A percentile compares a stretch with the other conserved stretches of the same genome.
phyloP scores from a whole-genome alignment of 2,797 vertebrate species.

The Brachymystax lenok region DNA sequence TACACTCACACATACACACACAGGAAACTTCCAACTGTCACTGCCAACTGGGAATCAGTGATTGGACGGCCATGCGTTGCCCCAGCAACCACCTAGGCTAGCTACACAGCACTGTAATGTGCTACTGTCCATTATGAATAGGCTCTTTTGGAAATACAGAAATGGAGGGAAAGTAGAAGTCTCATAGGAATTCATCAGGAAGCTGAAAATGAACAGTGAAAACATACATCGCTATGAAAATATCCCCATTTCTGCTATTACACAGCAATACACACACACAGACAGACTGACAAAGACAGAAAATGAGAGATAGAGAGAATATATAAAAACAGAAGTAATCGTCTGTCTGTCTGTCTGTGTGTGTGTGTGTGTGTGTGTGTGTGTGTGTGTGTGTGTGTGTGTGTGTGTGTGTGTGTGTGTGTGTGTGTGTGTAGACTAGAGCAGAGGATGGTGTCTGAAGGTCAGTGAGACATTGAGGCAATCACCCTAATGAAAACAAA shows the following conservation, averaged over 20 bases:
- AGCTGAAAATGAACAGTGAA: not conserved
- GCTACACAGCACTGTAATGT: not conserved
- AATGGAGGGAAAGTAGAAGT: not conserved
- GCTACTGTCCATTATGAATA: not conserved
- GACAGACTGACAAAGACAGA: not conserved
- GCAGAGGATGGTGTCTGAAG: conserved; percentile 65
- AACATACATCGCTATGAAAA: not conserved
- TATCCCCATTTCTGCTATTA: too few relatives aligned
- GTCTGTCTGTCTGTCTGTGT: conserved; percentile 10
- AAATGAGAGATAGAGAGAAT: not conserved
- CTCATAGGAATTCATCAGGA: not conserved
- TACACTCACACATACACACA: conserved; percentile 7
- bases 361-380: conserved; percentile 7
- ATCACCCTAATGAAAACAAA: conserved; percentile 85
- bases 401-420: too few relatives aligned
- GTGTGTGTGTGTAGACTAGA: not conserved
- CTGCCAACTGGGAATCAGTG: conserved; percentile 15
- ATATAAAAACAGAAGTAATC: conserved; percentile 10
- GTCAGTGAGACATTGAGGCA: conserved; percentile 78
- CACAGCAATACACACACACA: not conserved
- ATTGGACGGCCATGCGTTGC: not conserved
- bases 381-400: too few relatives aligned
- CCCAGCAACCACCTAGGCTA: conserved; percentile 8
- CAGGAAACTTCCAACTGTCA: conserved; percentile 40
- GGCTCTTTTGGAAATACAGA: not conserved